phyloP scores from a whole-genome alignment of 2,888 invertebrate species.

The Nemoura dubitans region DNA sequence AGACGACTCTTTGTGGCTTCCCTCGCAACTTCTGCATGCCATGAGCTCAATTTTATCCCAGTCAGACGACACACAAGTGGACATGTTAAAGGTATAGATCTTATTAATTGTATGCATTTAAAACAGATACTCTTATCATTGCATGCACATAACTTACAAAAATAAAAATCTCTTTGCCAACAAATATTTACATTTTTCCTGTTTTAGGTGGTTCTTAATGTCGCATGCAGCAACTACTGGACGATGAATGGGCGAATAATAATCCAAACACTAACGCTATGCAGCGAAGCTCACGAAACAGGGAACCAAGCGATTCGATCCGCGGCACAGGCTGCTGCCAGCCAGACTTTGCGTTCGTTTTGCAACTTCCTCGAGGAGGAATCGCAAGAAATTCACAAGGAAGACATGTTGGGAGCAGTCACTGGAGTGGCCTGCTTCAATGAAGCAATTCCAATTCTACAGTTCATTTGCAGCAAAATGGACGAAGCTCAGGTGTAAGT shows the following conservation, averaged over 20 bases:
- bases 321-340: slow-evolving; percentile 89
- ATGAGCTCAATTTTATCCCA: slow-evolving; percentile 82
- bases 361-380: slow-evolving; percentile 86
- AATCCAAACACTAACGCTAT: slow-evolving; percentile 85
- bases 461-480: slow-evolving; percentile 85
- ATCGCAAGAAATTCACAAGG: slow-evolving; percentile 71
- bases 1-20: slow-evolving; percentile 91
- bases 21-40: slow-evolving; percentile 87
- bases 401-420: slow-evolving; percentile 46
- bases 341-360: slow-evolving; percentile 87
- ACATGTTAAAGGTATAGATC: slow-evolving; percentile 74
- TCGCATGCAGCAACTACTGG: slow-evolving; percentile 88
- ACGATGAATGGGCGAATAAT: slow-evolving; percentile 89
- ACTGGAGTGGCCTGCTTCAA: slow-evolving; percentile 85
- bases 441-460: slow-evolving; percentile 89
- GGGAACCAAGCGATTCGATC: slow-evolving; percentile 84
- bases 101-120: no score
- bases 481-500: slow-evolving; percentile 80
- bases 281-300: slow-evolving; percentile 82
- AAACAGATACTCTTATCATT: no score
- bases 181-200: neutral
- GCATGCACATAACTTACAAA: no score
- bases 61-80: slow-evolving; percentile 85
- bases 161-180: no score
- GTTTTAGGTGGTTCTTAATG: slow-evolving; percentile 77